Conservation (phyloP, 37 sponge, comb jelly and placozoan species). For the Cliona cf. orientalis region DNA sequence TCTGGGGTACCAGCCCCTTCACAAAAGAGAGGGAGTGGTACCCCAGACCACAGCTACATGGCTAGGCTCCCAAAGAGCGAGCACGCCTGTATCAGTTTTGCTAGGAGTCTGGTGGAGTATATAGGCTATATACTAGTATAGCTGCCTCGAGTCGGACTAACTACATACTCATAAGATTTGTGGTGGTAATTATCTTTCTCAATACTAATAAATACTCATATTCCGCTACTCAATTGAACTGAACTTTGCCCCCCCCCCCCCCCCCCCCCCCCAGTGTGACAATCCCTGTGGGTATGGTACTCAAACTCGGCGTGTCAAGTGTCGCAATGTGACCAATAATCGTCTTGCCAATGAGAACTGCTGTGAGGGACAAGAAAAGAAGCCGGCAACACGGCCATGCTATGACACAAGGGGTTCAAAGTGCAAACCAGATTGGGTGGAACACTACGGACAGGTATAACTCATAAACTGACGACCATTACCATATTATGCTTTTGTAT, state of each 20-base stretch:
- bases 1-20: too few species aligned
- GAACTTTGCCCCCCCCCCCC: background rate
- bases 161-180: too few species aligned
- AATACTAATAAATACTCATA: too few species aligned
- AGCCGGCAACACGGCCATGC: background rate
- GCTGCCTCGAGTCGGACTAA: too few species aligned
- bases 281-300: slow-evolving; percentile 25
- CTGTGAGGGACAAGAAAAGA: slow-evolving; percentile 8
- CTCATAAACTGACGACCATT: background rate
- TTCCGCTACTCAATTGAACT: background rate
- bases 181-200: too few species aligned
- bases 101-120: too few species aligned
- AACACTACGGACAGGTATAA: slow-evolving; percentile 3
- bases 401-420: background rate
- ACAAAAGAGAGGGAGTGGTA: too few species aligned
- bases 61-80: too few species aligned
- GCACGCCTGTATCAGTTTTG: too few species aligned
- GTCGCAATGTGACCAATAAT: background rate
- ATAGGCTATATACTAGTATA: too few species aligned
- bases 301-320: background rate
- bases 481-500: too few species aligned
- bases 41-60: too few species aligned
- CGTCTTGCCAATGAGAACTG: background rate
- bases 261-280: slow-evolving; percentile 33
- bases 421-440: background rate